Evolutionary conservation across 2,113 vertebrate species (phyloP).

Genomic region (Sula dactylatra): DNA sequence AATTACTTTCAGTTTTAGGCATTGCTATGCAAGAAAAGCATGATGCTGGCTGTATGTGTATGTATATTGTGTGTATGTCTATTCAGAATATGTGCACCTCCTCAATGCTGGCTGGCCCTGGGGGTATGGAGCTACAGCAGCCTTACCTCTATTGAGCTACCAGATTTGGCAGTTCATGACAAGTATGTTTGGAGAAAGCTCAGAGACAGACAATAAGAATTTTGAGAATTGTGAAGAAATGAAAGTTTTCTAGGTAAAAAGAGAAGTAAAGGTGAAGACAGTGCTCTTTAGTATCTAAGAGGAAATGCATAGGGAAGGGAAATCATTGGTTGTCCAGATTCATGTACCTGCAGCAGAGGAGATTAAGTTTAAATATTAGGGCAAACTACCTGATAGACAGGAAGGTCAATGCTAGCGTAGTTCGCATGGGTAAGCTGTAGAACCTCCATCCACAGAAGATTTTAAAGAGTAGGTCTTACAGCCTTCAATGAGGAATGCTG

Average conservation of each 20-base stretch:
- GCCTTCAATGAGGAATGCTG: neutral
- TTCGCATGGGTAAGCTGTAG: neutral
- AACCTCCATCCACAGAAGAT: neutral
- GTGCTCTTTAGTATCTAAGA: rapidly evolving
- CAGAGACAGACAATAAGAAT: neutral
- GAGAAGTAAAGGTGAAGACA: neutral
- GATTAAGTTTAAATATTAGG: neutral
- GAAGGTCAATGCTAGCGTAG: neutral
- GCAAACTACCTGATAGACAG: neutral
- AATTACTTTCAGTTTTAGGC: neutral
- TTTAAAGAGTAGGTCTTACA: neutral
- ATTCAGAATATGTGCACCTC: rapidly evolving
- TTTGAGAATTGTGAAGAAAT: neutral
- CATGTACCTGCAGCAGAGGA: neutral
- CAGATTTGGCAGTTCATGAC: neutral
- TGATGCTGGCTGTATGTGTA: neutral
- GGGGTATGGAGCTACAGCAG: neutral
- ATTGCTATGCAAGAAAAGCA: neutral
- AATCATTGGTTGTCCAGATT: neutral
- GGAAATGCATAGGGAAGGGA: neutral
- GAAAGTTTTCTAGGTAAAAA: neutral
- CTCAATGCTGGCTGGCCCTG: neutral
- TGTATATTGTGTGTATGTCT: neutral
- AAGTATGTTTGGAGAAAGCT: neutral
- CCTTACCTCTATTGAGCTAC: neutral